A percentile compares a stretch with the other conserved stretches of the same genome.
phyloP scores from a whole-genome alignment of 2,113 vertebrate genomes.

The Otocyon megalotis region DNA sequence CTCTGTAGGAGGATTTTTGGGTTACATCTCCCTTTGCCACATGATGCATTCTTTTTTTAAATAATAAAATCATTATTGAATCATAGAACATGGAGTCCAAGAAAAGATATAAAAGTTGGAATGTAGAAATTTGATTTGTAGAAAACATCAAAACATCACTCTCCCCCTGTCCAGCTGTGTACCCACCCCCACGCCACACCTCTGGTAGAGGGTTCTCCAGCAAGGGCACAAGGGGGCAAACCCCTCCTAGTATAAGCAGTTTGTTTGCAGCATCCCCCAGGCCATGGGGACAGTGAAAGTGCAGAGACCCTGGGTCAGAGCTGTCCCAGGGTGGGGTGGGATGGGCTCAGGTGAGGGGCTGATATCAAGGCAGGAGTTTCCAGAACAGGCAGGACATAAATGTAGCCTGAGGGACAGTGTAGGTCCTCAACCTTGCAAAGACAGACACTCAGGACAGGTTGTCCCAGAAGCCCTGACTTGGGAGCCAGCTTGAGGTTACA shows the following conservation, averaged over 20 bases:
- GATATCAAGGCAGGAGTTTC: neutral
- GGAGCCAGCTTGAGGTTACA: neutral
- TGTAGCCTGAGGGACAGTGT: neutral
- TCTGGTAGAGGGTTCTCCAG: neutral
- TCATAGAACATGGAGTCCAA: constrained; percentile 65
- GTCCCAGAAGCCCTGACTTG: neutral
- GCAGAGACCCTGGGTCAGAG: neutral
- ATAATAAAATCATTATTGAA: constrained; percentile 81
- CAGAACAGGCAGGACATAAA: neutral
- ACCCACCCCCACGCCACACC: neutral
- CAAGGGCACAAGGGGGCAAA: neutral
- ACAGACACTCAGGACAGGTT: too few species aligned
- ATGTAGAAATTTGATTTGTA: constrained; percentile 77
- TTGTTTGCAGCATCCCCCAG: too few species aligned
- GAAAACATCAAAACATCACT: constrained; percentile 61
- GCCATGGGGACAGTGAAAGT: neutral
- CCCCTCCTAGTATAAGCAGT: neutral
- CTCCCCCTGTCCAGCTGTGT: too few species aligned
- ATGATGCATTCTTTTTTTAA: neutral
- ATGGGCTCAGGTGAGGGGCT: neutral
- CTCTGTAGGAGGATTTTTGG: neutral
- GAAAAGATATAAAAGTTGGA: constrained; percentile 82
- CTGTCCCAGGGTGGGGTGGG: neutral
- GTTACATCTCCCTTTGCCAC: neutral
- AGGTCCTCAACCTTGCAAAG: neutral